Conservation (phyloP, 2,113 vertebrate species). For the Odocoileus hemionus region DNA sequence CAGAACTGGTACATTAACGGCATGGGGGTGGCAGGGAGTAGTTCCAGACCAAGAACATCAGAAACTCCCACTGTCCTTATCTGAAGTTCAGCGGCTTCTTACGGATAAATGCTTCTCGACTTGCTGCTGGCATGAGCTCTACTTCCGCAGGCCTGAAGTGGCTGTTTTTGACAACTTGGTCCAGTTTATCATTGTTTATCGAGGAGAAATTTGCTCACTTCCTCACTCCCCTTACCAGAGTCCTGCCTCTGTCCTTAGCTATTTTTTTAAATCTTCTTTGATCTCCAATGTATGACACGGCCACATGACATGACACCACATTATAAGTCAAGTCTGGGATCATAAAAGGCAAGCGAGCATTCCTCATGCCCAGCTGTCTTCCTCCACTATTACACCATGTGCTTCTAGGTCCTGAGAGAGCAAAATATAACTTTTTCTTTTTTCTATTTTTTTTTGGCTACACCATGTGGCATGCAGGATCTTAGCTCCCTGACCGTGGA, state of each 20-base stretch:
- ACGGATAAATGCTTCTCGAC: background rate
- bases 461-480: background rate
- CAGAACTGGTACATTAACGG: background rate
- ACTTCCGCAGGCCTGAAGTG: background rate
- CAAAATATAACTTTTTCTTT: background rate
- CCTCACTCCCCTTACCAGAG: background rate
- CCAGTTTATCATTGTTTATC: background rate
- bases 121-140: background rate
- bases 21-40: background rate
- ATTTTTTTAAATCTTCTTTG: background rate
- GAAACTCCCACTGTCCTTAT: background rate
- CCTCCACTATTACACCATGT: background rate
- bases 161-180: background rate
- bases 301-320: background rate
- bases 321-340: background rate
- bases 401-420: background rate
- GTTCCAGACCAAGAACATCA: background rate
- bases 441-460: background rate
- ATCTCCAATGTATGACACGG: background rate
- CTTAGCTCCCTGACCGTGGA: background rate
- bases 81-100: background rate
- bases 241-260: background rate
- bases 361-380: background rate
- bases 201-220: background rate
- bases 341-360: background rate